Percentiles rank a stretch among this genome's conserved stretches.
Conservation (phyloP, 2,888 invertebrate genomes). For the Lamproptera curius region DNA sequence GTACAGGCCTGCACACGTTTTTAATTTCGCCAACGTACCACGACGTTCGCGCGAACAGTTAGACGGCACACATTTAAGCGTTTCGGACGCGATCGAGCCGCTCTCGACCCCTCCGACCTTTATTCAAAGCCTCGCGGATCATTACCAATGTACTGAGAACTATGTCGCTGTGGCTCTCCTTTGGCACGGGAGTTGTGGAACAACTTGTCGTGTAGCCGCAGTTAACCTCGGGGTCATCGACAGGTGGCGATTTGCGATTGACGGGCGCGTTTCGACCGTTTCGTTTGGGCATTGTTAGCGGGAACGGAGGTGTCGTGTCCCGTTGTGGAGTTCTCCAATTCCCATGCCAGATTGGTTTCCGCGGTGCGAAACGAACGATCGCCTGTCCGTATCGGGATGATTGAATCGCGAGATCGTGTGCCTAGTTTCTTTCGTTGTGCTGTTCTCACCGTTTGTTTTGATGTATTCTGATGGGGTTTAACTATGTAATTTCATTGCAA, state of each 20-base stretch:
- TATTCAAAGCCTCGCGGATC: slow-evolving; percentile 56
- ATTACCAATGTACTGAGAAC: slow-evolving; percentile 44
- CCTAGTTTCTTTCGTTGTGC: no score
- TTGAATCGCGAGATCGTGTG: background rate
- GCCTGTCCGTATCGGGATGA: background rate
- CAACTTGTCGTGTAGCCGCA: slow-evolving; percentile 54
- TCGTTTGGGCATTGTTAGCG: slow-evolving; percentile 63
- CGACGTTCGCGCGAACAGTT: slow-evolving; percentile 68
- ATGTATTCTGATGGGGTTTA: no score
- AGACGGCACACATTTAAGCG: slow-evolving; percentile 58
- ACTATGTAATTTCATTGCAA: no score
- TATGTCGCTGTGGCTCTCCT: slow-evolving; percentile 15
- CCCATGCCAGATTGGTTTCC: background rate
- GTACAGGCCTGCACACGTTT: slow-evolving; percentile 34
- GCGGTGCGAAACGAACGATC: background rate
- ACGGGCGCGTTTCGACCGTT: slow-evolving; percentile 65
- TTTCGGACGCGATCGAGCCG: slow-evolving; percentile 50
- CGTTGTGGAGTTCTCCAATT: slow-evolving; percentile 31
- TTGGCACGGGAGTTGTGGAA: slow-evolving; percentile 28
- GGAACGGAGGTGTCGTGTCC: slow-evolving; percentile 51
- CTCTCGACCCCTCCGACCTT: slow-evolving; percentile 69
- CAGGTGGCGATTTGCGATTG: slow-evolving; percentile 72
- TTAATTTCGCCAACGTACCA: slow-evolving; percentile 61
- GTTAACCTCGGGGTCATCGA: slow-evolving; percentile 68
- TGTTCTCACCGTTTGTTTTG: no score